Evolutionary conservation across 2,888 invertebrate genomes (phyloP).

Genomic region (Ellobium chinense): DNA sequence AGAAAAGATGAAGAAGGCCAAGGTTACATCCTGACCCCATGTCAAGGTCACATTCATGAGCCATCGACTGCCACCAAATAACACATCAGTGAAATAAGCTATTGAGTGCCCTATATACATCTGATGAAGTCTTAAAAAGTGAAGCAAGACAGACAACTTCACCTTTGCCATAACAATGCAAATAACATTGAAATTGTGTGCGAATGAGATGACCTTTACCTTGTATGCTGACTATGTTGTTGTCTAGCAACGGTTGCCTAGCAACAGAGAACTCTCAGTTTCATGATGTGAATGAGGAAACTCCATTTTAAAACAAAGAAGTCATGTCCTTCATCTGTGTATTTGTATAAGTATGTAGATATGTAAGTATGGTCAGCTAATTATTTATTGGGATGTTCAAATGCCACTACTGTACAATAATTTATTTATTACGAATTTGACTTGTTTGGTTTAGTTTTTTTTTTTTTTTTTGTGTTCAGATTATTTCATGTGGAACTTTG

Average conservation of each 20-base stretch:
- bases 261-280: neutral
- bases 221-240: neutral
- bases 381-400: slow-evolving; percentile 12
- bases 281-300: too few species aligned
- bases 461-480: too few species aligned
- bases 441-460: neutral
- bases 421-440: too few species aligned
- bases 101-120: neutral
- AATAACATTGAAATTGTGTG: neutral
- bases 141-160: neutral
- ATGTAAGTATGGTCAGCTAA: neutral
- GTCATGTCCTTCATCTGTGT: too few species aligned
- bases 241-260: neutral
- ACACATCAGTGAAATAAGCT: neutral
- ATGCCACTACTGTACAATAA: too few species aligned
- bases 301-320: too few species aligned
- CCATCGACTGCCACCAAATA: neutral
- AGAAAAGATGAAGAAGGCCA: neutral
- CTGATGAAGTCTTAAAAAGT: too few species aligned
- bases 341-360: too few species aligned
- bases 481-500: too few species aligned
- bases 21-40: neutral
- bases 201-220: neutral
- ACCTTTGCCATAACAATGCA: neutral
- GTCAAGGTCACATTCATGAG: neutral